Evolutionary conservation across 1,140 invertebrate genomes (phyloP), one percentile per base, ranked within the genome.

Genomic region (Caenorhabditis latens): DNA sequence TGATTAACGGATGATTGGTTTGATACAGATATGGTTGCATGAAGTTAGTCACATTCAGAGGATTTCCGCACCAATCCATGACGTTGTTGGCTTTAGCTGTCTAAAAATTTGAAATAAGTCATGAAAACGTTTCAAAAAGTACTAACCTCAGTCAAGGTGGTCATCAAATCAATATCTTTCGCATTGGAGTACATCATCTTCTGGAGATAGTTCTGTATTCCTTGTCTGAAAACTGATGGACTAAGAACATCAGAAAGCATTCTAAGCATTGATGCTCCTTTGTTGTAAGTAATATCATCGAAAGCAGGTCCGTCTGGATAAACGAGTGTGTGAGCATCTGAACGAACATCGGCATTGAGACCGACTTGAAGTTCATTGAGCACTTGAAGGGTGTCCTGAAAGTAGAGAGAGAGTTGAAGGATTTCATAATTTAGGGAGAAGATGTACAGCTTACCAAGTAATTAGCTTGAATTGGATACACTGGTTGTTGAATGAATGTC

Each of bases 251-350:
- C 63, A 7, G 46, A 48, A 4, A 88, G 61, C 87, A 88, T 88
- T 61, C 87, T 11, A 19, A 88, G 83, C 55, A 88, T 57, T 21
- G 94, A 93, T 0, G 93, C 93, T 21, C 94, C 94, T 91, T 94
- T 94, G 19, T 83, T 84, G 87, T 94, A 94, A 2, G 93, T 93
- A 61, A 94, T 94, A 4, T 85, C 87, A 88, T 94, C 94, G 90
- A 94, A 94, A 9, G 71, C 65, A n/a, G 87, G 87, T 43, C 87
- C 87, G 42, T 88, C 61, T 63, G 84, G 84, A 61, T 86, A 75
- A 21, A 88, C 67, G 0, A 88, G 24, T 24, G 87, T 86, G 58
- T 88, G 87, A 55, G 87, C 75, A 61, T 63, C 75, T 8, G 42
- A 61, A 82, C 65, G 48, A 50, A 79, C 87, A 40, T 88, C 87